Conservation (phyloP, 2,888 invertebrate genomes). For the Blastobasis adustella region DNA sequence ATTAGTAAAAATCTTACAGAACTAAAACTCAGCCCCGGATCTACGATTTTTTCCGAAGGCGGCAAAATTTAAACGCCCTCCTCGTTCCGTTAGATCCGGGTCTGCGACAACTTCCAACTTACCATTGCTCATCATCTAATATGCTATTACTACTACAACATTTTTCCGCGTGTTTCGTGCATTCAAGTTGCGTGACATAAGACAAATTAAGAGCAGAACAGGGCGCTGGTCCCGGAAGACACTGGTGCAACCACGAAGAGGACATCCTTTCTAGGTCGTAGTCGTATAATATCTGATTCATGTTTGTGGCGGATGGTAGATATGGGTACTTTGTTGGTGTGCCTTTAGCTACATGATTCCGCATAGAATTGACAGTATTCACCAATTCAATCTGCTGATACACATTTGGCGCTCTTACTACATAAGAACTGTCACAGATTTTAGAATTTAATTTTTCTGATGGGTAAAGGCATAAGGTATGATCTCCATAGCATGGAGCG, state of each 20-base stretch:
- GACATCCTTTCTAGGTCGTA: constrained; percentile 55
- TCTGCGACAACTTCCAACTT: no score
- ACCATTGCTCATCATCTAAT: no score
- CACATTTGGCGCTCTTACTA: constrained; percentile 32
- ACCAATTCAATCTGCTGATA: constrained; percentile 41
- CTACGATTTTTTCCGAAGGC: no score
- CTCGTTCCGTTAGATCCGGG: no score
- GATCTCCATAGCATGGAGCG: constrained; percentile 58
- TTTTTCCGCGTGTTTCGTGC: constrained; percentile 45
- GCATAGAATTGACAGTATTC: constrained; percentile 57
- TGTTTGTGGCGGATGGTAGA: constrained; percentile 53
- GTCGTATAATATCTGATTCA: constrained; percentile 60
- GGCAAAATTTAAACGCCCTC: no score
- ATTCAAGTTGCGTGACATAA: constrained; percentile 53
- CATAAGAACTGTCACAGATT: constrained; percentile 39
- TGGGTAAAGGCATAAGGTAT: constrained; percentile 54
- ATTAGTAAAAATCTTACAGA: no score
- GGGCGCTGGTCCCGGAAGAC: constrained; percentile 54
- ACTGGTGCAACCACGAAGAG: constrained; percentile 51
- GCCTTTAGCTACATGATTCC: constrained; percentile 54
- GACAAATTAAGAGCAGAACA: constrained; percentile 51
- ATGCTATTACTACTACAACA: constrained; percentile 30
- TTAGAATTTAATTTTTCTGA: constrained; percentile 28
- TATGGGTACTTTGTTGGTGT: constrained; percentile 34
- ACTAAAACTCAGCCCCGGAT: no score